These are phyloP conservation scores for Drosophila ambigua DNA, from an alignment of 1,140 invertebrate genomes.

Conservation along the genomic window DNA sequence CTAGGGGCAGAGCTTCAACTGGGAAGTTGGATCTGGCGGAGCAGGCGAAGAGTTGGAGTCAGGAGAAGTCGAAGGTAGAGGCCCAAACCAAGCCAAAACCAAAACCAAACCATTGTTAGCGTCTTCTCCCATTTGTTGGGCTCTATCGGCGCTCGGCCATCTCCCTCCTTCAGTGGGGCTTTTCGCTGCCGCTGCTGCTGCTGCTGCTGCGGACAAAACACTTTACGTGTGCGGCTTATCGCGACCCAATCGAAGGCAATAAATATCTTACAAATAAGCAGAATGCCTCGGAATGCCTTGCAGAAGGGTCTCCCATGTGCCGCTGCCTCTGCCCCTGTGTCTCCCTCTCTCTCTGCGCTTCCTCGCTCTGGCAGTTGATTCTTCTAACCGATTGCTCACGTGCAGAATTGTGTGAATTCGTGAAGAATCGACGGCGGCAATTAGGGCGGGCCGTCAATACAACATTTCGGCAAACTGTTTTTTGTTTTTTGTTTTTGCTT, in stretches of 20 bases:
- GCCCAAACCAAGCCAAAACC: slow-evolving; percentile 6
- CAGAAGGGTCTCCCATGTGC: background rate
- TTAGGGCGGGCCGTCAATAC: slow-evolving; percentile 64
- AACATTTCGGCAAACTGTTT: slow-evolving; percentile 14
- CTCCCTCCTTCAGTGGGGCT: slow-evolving; percentile 30
- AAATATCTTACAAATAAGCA: slow-evolving; percentile 84
- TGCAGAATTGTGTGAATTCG: slow-evolving; percentile 76
- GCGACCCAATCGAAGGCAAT: slow-evolving; percentile 82
- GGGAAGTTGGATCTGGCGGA: background rate
- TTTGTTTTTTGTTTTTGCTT: no score
- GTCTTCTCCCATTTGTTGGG: slow-evolving; percentile 36
- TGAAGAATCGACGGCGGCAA: slow-evolving; percentile 79
- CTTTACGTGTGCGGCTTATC: slow-evolving; percentile 83
- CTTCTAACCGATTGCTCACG: slow-evolving; percentile 55
- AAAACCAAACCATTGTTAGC: slow-evolving; percentile 49
- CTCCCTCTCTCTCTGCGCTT: no score
- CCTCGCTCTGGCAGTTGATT: slow-evolving; percentile 7
- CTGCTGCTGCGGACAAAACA: slow-evolving; percentile 67
- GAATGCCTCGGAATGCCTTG: slow-evolving; percentile 80
- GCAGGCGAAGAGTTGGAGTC: background rate
- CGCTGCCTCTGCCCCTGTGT: no score
- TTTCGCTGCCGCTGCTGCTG: slow-evolving; percentile 4
- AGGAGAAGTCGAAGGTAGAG: background rate
- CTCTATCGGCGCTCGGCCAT: slow-evolving; percentile 50
- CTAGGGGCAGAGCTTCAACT: slow-evolving; percentile 40